Evolutionary conservation across 2,888 invertebrate genomes (phyloP).

Genomic region (Conistra vaccinii): DNA sequence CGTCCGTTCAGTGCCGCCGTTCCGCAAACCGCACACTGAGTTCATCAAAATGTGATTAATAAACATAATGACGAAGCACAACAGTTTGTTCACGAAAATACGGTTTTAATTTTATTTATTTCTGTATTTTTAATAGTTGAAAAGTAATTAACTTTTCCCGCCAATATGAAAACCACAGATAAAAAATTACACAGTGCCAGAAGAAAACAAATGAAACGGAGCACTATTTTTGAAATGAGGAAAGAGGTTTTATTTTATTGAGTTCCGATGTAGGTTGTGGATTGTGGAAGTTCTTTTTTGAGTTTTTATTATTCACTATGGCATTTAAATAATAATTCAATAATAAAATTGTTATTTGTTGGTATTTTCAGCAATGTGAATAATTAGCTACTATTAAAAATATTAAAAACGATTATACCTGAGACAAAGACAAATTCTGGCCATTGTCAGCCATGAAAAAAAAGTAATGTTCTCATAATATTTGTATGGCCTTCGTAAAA

Average conservation of each 20-base stretch:
- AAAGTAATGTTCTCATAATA: neutral
- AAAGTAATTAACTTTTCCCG: slow-evolving; percentile 19
- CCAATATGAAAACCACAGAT: slow-evolving; percentile 17
- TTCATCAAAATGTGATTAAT: neutral
- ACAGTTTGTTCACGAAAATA: neutral
- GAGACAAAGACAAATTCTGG: neutral
- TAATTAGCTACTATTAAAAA: neutral
- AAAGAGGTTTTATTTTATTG: neutral
- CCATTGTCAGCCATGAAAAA: slow-evolving; percentile 1
- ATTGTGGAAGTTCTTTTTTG: neutral
- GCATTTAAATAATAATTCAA: slow-evolving; percentile 1
- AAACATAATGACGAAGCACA: neutral
- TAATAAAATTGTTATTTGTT: neutral
- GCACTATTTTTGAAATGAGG: neutral
- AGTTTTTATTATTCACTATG: neutral
- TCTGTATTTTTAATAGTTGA: too few species aligned
- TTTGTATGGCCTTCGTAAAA: too few species aligned
- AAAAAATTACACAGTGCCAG: neutral
- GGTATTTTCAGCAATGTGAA: neutral
- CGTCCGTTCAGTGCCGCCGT: slow-evolving; percentile 90
- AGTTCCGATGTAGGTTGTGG: neutral
- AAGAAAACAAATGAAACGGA: neutral
- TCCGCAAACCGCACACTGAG: slow-evolving; percentile 78
- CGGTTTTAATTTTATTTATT: too few species aligned
- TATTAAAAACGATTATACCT: neutral